Evolutionary conservation across 2,888 invertebrate species (phyloP).

Genomic region (Zaprionus lineosus): DNA sequence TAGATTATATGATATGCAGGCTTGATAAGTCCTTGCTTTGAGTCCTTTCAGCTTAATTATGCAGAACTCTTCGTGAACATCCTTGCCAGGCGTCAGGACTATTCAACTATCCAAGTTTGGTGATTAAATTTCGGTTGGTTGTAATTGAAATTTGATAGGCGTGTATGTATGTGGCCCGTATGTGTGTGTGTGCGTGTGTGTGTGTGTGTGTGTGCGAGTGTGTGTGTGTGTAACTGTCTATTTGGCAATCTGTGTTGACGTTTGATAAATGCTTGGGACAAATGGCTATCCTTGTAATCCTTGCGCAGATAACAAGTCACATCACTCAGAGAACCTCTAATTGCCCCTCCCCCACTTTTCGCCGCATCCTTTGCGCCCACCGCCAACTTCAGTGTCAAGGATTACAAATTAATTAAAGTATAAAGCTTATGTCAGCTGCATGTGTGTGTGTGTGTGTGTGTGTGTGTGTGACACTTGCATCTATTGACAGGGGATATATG

Average conservation of each 20-base stretch:
- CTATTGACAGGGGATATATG: background rate
- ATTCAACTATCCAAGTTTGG: constrained; percentile 40
- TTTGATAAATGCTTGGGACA: constrained; percentile 54
- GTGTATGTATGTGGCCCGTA: constrained; percentile 7
- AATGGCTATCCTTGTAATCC: constrained; percentile 59
- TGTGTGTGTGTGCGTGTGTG: background rate
- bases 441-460: constrained; percentile 21
- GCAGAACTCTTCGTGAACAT: background rate
- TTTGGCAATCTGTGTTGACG: constrained; percentile 22
- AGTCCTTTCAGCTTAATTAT: constrained; percentile 16
- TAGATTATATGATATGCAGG: too few relatives aligned
- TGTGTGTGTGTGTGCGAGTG: background rate
- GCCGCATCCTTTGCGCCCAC: background rate
- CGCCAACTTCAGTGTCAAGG: constrained; percentile 49
- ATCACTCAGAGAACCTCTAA: constrained; percentile 51
- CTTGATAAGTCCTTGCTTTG: background rate
- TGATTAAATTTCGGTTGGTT: constrained; percentile 61
- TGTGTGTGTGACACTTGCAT: constrained; percentile 4
- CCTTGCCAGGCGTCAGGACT: background rate
- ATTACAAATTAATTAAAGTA: constrained; percentile 74
- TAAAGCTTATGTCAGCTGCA: constrained; percentile 54
- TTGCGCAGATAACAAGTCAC: constrained; percentile 31
- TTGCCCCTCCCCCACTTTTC: constrained; percentile 37
- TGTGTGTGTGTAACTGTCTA: constrained; percentile 5
- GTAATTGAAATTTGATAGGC: constrained; percentile 59